Evolutionary conservation across 2,888 invertebrate genomes (phyloP).

Genomic region (Tribolium freemani): DNA sequence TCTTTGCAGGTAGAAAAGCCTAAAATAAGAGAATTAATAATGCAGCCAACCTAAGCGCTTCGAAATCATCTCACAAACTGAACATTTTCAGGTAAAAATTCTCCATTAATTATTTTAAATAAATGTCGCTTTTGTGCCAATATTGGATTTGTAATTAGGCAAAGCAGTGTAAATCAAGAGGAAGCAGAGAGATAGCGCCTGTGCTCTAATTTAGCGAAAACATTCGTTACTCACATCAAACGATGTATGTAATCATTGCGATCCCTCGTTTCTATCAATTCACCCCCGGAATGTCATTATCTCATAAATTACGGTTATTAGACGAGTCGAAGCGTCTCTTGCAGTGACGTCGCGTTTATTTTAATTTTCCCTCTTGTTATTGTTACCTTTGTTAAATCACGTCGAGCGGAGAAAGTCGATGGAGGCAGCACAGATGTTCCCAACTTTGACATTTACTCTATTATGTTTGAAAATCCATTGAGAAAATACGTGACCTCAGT

Average conservation of each 20-base stretch:
- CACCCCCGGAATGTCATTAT: constrained; percentile 30
- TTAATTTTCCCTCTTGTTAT: constrained; percentile 18
- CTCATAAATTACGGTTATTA: constrained; percentile 25
- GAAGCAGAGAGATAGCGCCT: constrained; percentile 43
- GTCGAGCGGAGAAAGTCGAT: constrained; percentile 19
- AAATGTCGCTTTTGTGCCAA: constrained; percentile 29
- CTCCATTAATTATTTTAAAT: constrained; percentile 4
- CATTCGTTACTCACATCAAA: constrained; percentile 46
- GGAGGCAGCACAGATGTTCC: constrained; percentile 46
- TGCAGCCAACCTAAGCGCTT: not conserved
- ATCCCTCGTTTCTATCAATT: constrained; percentile 40
- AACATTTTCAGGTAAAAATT: constrained; percentile 20
- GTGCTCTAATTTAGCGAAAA: constrained; percentile 48
- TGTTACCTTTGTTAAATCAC: constrained; percentile 27
- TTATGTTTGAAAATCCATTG: constrained; percentile 46
- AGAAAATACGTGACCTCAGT: constrained; percentile 46
- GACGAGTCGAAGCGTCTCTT: constrained; percentile 5
- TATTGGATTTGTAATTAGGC: constrained; percentile 51
- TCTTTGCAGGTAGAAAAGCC: constrained; percentile 23
- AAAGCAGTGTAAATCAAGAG: constrained; percentile 45
- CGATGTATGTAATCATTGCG: constrained; percentile 46
- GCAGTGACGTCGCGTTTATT: not conserved
- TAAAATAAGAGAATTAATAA: constrained; percentile 25
- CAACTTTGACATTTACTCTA: constrained; percentile 48
- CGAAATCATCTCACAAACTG: too few relatives aligned